Evolutionary conservation across 2,113 vertebrate genomes (phyloP).

Genomic region (Ctenomys sociabilis): DNA sequence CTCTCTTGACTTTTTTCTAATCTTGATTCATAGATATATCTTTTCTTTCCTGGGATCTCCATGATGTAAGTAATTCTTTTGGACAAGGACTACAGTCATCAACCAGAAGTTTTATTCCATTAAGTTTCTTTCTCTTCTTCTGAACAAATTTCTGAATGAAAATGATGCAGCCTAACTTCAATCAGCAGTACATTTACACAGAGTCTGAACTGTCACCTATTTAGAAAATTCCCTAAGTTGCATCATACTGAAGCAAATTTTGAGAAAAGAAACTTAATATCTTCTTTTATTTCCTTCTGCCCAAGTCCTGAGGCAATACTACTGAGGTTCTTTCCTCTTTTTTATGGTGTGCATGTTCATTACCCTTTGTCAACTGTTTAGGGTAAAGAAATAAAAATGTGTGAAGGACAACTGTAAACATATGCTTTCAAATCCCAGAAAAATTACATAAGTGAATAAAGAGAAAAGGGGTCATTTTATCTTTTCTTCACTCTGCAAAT

Average conservation of each 20-base stretch:
- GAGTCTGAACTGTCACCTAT: neutral
- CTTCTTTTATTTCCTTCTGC: neutral
- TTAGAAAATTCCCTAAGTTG: neutral
- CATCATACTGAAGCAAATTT: neutral
- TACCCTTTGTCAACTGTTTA: neutral
- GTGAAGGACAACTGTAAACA: neutral
- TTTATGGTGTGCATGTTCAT: neutral
- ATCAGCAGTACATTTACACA: neutral
- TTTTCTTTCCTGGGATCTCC: neutral
- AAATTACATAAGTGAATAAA: neutral
- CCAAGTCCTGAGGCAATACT: neutral
- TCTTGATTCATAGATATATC: neutral
- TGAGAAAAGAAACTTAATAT: neutral
- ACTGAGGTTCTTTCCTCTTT: neutral
- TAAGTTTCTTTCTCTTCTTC: neutral
- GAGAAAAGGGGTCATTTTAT: neutral
- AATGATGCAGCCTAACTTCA: neutral
- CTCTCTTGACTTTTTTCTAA: neutral
- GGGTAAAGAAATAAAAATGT: neutral
- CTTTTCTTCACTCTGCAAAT: neutral
- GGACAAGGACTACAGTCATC: neutral
- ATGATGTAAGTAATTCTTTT: neutral
- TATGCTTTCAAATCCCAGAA: neutral
- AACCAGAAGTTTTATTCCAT: neutral
- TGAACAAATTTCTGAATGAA: slow-evolving; percentile 16